These are phyloP conservation scores for Lepidurus apus DNA, from an alignment of 1,140 invertebrate species.

Conservation along the genomic window DNA sequence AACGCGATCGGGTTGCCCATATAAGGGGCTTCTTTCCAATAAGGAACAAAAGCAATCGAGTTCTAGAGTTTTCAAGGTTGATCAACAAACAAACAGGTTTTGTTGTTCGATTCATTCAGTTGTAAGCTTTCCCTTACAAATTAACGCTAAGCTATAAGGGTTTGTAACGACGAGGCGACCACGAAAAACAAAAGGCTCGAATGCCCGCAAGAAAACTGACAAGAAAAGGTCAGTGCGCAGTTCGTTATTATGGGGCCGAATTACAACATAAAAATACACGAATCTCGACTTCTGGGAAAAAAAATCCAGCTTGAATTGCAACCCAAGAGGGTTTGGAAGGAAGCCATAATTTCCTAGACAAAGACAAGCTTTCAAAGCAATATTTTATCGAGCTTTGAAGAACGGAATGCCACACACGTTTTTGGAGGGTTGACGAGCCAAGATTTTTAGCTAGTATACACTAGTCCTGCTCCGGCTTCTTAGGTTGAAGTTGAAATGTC, in stretches of 20 bases:
- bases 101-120: not conserved
- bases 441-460: not conserved
- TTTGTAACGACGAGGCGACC: not conserved
- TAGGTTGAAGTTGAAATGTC: not conserved
- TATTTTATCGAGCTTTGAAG: not conserved
- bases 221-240: not conserved
- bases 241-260: not conserved
- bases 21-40: not conserved
- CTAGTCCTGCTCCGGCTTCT: not conserved
- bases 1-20: not conserved
- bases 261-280: not conserved
- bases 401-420: not conserved
- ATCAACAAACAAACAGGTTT: slow-evolving; percentile 16
- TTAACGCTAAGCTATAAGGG: not conserved
- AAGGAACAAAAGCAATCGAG: not conserved
- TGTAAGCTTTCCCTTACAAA: slow-evolving; percentile 2
- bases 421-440: not conserved
- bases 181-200: not conserved
- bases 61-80: not conserved
- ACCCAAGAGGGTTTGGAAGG: not conserved
- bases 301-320: too few relatives aligned
- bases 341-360: not conserved
- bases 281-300: not conserved
- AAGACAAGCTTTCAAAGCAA: not conserved
- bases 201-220: not conserved